Evolutionary conservation across 37 sponge, comb jelly and placozoan species (phyloP), one percentile per base, ranked within the genome.

Genomic region (Axinella damicornis): DNA sequence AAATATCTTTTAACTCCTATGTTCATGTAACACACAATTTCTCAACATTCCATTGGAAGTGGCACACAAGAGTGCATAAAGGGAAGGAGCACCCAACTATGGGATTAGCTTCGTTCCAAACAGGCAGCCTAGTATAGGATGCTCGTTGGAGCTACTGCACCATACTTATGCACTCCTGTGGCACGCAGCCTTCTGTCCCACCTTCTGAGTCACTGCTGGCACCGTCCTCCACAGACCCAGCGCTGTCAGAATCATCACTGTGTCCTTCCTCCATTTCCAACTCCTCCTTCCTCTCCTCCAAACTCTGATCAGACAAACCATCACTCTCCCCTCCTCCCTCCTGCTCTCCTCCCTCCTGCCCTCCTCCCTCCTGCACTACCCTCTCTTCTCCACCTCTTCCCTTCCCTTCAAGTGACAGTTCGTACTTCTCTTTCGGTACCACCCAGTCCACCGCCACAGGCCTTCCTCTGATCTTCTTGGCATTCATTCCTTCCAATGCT

Each of bases 401-500:
- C 19, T 25, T 28, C 52, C 1, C 9, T 2, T 37, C 62, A 31
- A 75, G 73, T 2, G 81, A 46, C 53, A 38, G 69, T 53, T 84
- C 67, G 58, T 91, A 94, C 39, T 59, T 38, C 21, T 62, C 53
- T 62, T 85, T 87, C 22, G 92, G 95, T 68, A 91, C 73, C 5
- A 87, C 91, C 96, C 94, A 93, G 57, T 96, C 96, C 15, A 96
- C 89, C 20, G 91, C 89, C 24, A 96, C 83, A 41, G 41, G 59
- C 12, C 96, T 71, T 18, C 92, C 94, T 81, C 84, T 91, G 24
- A 95, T 64, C 31, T 85, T 86, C 13, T n/a, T 76, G 22, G 79
- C 89, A 88, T 95, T 91, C 52, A 91, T 5, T 54, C 30, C 71
- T 9, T 78, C 71, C 63, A 96, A 22, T 2, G 96, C 96, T 36